Evolutionary conservation across 2,797 vertebrate genomes (phyloP), one percentile per base, ranked within the genome.

Genomic region (Dermochelys coriacea): DNA sequence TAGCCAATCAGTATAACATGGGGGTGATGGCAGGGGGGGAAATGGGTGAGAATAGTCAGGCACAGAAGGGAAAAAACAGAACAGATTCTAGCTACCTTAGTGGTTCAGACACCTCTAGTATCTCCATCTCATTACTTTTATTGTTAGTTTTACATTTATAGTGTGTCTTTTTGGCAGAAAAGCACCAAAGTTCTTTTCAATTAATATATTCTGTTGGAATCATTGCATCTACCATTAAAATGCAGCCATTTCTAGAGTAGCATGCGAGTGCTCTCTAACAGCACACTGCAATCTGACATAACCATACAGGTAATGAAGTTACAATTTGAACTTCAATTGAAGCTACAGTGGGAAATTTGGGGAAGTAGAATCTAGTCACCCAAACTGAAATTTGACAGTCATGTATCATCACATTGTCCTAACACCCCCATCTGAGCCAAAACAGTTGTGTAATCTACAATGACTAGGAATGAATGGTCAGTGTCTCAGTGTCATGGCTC

Each of bases 1-100:
- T 88, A 0, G 0, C 59, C 80, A 80, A 89, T 25, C 59, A 88
- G 50, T 71, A 85, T 0, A 0, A 31, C 25, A 3, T 61, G 37
- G 85, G 49, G 54, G 87, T 21, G 3, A 34, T 88, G 74, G 84
- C 74, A 3, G 49, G 49, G 49, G 8, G 49, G 49, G 49, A 93
- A 95, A 84, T 5, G 6, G 51, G 55, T 57, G 25, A 57, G 55
- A 57, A 25, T 57, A 57, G 55, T 57, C 25, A 57, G 55, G 37
- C 45, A 59, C 4, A 29, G 12, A 27, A 12, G n/a, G 90, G 87
- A 16, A 90, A 52, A n/a, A 71, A 87, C 19, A n/a, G 45, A 77
- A 57, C 10, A 29, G 16, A 90, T 50, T 71, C 49, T 37, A 80
- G 68, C 80, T 93, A 74, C 80, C 61, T 89, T n/a, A n/a, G 8